Conservation (phyloP, 2,888 invertebrate species). For the Poecilus cupreus region DNA sequence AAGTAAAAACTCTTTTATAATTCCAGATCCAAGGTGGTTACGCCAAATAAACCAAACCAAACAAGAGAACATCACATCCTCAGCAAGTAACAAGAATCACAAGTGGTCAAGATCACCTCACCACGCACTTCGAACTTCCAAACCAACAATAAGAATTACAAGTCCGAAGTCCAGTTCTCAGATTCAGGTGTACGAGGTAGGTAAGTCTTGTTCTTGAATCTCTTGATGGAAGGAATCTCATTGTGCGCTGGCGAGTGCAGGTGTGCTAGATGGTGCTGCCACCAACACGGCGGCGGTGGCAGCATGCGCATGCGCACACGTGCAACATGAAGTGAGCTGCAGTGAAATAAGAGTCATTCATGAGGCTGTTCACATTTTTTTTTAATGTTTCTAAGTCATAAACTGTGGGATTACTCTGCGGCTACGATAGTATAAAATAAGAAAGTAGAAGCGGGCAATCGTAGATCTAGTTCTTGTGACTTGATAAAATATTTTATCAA, state of each 20-base stretch:
- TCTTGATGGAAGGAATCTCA: constrained; percentile 40
- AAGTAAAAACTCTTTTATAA: too few relatives aligned
- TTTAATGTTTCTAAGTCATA: not conserved
- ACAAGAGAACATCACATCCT: not conserved
- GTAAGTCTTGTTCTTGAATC: not conserved
- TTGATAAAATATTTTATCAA: too few relatives aligned
- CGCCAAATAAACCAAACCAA: not conserved
- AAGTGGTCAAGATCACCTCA: not conserved
- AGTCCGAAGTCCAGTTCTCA: not conserved
- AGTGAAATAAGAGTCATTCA: not conserved
- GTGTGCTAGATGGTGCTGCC: constrained; percentile 33
- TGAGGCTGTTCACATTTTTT: not conserved
- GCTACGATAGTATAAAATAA: not conserved
- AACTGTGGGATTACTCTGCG: not conserved
- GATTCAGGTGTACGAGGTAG: not conserved
- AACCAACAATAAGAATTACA: not conserved
- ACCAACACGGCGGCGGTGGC: constrained; percentile 9
- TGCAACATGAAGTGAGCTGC: not conserved
- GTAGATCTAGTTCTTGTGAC: not conserved
- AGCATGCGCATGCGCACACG: not conserved
- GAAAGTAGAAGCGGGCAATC: not conserved
- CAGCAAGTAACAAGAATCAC: not conserved
- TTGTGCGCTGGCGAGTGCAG: constrained; percentile 47
- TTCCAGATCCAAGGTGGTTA: too few relatives aligned
- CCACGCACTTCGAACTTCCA: not conserved